Evolutionary conservation across 2,113 vertebrate genomes (phyloP).

Genomic region (Addax nasomaculatus): DNA sequence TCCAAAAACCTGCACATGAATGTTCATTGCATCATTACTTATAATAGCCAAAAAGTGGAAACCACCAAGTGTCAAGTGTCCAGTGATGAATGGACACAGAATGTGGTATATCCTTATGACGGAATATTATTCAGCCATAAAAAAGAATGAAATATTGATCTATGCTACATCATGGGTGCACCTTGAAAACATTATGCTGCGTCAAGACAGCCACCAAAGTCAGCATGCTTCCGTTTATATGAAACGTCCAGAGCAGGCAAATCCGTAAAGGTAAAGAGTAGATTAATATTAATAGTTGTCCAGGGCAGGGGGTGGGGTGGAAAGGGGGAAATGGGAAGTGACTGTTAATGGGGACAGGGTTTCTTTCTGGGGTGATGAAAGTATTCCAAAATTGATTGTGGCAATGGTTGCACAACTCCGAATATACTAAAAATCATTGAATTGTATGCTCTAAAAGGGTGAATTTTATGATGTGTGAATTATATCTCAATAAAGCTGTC

Average conservation of each 20-base stretch:
- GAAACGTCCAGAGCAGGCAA: neutral
- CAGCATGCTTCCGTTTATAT: neutral
- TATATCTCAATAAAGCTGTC: too few species aligned
- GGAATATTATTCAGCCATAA: neutral
- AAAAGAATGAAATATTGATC: neutral
- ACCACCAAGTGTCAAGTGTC: neutral
- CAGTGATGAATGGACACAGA: neutral
- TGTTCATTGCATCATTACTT: neutral
- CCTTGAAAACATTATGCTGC: neutral
- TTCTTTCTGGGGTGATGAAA: neutral
- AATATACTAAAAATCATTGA: too few species aligned
- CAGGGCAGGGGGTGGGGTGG: too few species aligned
- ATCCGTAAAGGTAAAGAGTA: neutral
- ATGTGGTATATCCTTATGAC: neutral
- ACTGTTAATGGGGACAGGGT: neutral
- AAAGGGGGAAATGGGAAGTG: neutral
- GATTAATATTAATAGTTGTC: neutral
- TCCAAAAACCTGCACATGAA: neutral
- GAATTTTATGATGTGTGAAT: too few species aligned
- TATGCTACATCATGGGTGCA: neutral
- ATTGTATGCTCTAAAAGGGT: too few species aligned
- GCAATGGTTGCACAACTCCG: neutral
- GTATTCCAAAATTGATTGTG: neutral
- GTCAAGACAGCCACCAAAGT: neutral
- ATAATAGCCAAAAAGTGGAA: neutral